Percentiles rank a stretch among this genome's conserved stretches.
Evolutionary conservation across 2,797 vertebrate genomes (phyloP).

Genomic region (Poeciliopsis turneri): DNA sequence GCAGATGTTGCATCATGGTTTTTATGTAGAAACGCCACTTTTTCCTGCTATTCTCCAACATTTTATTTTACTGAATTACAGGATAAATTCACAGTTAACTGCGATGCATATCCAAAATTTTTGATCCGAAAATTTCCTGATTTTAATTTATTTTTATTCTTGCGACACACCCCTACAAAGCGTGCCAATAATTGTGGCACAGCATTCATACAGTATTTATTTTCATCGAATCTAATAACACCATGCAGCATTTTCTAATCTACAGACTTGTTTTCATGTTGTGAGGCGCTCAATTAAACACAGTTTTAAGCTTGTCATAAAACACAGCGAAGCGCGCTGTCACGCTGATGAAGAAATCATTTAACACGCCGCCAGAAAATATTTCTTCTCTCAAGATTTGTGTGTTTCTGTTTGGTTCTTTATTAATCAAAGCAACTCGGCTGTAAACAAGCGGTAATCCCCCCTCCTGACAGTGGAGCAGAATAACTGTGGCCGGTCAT

Average conservation of each 20-base stretch:
- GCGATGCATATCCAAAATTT: background rate
- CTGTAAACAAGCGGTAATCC: constrained; percentile 24
- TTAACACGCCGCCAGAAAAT: background rate
- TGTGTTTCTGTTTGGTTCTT: background rate
- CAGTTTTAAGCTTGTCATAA: background rate
- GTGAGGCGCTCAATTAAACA: background rate
- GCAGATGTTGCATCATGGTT: background rate
- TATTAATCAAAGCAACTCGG: constrained; percentile 17
- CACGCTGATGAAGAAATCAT: background rate
- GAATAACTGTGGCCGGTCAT: constrained; percentile 36
- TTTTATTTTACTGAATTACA: background rate
- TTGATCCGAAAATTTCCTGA: background rate
- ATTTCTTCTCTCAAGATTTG: background rate
- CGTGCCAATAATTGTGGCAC: background rate
- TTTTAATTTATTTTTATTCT: background rate
- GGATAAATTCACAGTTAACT: background rate
- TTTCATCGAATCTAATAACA: constrained; percentile 8
- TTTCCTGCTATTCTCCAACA: background rate
- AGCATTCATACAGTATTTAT: background rate
- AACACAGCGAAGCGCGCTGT: background rate
- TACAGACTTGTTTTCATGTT: background rate
- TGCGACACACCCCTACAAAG: background rate
- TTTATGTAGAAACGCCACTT: background rate
- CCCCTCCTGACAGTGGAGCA: constrained; percentile 11
- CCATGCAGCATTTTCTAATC: background rate